Evolutionary conservation across 2,888 invertebrate species (phyloP), one percentile per base, ranked within the genome.

Genomic region (Acanthopleura granulata): DNA sequence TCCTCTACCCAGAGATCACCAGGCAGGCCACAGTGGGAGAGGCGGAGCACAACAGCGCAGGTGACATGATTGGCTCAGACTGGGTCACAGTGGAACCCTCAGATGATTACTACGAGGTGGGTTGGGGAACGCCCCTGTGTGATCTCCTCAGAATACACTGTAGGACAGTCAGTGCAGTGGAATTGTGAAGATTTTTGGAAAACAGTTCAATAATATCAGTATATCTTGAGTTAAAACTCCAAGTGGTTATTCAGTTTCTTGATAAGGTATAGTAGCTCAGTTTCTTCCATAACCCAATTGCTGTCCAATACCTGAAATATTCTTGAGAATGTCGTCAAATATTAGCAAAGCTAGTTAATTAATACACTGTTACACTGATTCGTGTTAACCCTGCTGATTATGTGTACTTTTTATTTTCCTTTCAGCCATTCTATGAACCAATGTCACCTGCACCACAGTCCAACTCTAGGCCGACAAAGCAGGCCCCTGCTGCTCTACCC

Each of bases 1-100:
- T 96, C 0, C 94, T 97, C 25, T 96, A 95, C 91, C 96, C 96
- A 9, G 95, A 96, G 80, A 91, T 93, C 18, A 91, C 92, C n/a
- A 92, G 93, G 82, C 92, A 94, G 77, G 62, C 75, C n/a, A 51
- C 69, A 16, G 50, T 74, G 49, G 70, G 70, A 50, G 74, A 74
- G 29, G 57, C 61, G 15, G 70, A 70, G 57, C 66, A 74, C n/a
- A 74, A 57, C 61, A 57, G 70, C 14, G 57, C 74, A 27, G 74
- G 30, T 30, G 66, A 66, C 29, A 66, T 66, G 25, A 66, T 66
- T 6, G 66, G 66, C 66, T 66, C 66, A 66, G 90, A 90, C 79
- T 90, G 90, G 90, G 94, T 94, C 77, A 94, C 93, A 83, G 92
- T 94, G n/a, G 91, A 92, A 79, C 88, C 87, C 51, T 83, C 84